Evolutionary conservation across 1,140 invertebrate genomes (phyloP).

Genomic region (Drosophila ohnishii): DNA sequence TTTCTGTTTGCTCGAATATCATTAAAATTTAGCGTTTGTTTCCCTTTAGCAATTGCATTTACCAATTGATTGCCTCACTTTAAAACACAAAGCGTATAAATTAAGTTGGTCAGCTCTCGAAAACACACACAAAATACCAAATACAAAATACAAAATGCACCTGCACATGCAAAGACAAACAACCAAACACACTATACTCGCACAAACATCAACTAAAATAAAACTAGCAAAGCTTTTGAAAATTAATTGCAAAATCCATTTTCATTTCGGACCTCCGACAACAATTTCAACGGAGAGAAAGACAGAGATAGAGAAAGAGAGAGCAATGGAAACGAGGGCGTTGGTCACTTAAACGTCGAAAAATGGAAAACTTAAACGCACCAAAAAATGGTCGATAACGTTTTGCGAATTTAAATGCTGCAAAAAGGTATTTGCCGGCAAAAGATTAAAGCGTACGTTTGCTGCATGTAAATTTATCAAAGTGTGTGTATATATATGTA

Average conservation of each 20-base stretch:
- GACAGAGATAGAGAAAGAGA: constrained; percentile 1
- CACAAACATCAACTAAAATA: constrained; percentile 1
- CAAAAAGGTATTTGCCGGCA: constrained; percentile 63
- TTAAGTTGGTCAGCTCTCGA: constrained; percentile 8
- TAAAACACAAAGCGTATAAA: constrained; percentile 24
- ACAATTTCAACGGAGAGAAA: constrained; percentile 29
- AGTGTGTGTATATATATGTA: neutral
- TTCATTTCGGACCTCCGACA: constrained; percentile 54
- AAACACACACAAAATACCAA: constrained; percentile 9
- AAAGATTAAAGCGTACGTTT: constrained; percentile 68
- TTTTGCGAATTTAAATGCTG: constrained; percentile 60
- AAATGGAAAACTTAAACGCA: constrained; percentile 66
- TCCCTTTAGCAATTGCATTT: constrained; percentile 21
- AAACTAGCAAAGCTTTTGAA: constrained; percentile 25
- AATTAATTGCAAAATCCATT: constrained; percentile 45
- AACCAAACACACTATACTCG: neutral
- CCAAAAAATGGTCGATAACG: constrained; percentile 40
- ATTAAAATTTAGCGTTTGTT: neutral
- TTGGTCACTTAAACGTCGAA: constrained; percentile 50
- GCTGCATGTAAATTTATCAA: constrained; percentile 12
- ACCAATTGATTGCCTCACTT: constrained; percentile 25
- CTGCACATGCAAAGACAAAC: constrained; percentile 11
- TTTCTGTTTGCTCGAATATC: neutral
- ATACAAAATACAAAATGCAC: constrained; percentile 11
- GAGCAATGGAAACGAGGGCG: constrained; percentile 10